Percentiles rank a stretch among this genome's conserved stretches.
Conservation (phyloP, 2,797 vertebrate genomes). For the Neoniphon sammara region DNA sequence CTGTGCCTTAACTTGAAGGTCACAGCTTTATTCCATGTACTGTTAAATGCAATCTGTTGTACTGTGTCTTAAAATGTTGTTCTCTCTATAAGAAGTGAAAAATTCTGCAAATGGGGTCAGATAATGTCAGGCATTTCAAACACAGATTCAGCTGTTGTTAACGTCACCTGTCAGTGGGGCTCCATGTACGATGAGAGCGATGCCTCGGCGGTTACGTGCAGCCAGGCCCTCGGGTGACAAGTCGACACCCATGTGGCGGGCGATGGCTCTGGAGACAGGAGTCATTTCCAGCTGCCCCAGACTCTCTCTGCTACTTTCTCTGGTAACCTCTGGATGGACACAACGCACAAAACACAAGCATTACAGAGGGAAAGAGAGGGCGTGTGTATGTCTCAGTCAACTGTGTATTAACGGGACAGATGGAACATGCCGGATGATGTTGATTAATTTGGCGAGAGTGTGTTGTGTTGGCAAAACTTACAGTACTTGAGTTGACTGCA, state of each 20-base stretch:
- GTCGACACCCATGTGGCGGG: slow-evolving; percentile 82
- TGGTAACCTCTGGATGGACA: slow-evolving; percentile 55
- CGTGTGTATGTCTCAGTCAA: background rate
- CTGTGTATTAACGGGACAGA: background rate
- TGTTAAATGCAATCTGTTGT: no score
- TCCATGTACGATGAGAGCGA: slow-evolving; percentile 87
- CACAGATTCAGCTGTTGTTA: background rate
- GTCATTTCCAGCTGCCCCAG: slow-evolving; percentile 77
- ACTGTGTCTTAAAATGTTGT: no score
- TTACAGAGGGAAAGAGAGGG: background rate
- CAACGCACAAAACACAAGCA: background rate
- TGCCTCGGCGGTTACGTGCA: slow-evolving; percentile 79
- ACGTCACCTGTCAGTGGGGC: slow-evolving; percentile 87
- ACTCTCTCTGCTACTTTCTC: slow-evolving; percentile 31
- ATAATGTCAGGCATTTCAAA: no score
- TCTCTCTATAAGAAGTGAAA: no score
- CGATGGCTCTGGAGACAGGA: slow-evolving; percentile 83
- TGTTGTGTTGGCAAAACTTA: no score
- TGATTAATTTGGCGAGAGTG: background rate
- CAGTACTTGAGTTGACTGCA: background rate
- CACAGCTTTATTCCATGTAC: no score
- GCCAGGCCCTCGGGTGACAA: slow-evolving; percentile 75
- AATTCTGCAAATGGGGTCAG: no score
- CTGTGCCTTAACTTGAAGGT: no score
- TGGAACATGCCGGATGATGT: background rate